A percentile compares a stretch with the other conserved stretches of the same genome.
Evolutionary conservation across 2,888 invertebrate species (phyloP).

Genomic region (Hypselothyrea guttata): DNA sequence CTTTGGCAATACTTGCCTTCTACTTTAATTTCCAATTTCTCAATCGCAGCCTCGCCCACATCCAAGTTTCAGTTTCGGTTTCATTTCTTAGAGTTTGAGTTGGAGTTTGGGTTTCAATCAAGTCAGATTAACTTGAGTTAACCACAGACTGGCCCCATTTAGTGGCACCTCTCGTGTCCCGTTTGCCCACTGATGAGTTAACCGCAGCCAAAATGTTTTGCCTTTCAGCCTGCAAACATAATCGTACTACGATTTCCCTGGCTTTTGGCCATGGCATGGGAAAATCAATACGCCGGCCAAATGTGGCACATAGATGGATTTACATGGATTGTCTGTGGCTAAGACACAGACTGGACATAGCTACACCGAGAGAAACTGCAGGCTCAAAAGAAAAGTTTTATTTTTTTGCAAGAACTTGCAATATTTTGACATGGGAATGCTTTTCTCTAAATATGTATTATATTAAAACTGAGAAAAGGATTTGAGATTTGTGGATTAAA

Average conservation of each 20-base stretch:
- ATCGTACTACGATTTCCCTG: slow-evolving; percentile 42
- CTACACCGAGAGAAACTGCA: too few relatives aligned
- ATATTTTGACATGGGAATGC: too few relatives aligned
- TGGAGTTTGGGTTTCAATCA: slow-evolving; percentile 37
- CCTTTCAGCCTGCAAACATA: slow-evolving; percentile 19
- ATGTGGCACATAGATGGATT: slow-evolving; percentile 66
- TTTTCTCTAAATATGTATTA: too few relatives aligned
- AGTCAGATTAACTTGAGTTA: slow-evolving; percentile 35
- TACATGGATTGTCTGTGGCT: slow-evolving; percentile 34
- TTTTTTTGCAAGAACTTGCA: too few relatives aligned
- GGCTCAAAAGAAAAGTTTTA: too few relatives aligned
- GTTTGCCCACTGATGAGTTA: slow-evolving; percentile 27
- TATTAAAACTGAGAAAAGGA: too few relatives aligned
- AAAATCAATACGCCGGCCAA: slow-evolving; percentile 63
- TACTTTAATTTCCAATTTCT: too few relatives aligned
- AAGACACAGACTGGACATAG: too few relatives aligned
- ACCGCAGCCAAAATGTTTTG: slow-evolving; percentile 23
- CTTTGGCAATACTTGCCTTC: too few relatives aligned
- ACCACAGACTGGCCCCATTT: slow-evolving; percentile 41
- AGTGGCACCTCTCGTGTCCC: slow-evolving; percentile 26
- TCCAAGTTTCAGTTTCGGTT: slow-evolving; percentile 13
- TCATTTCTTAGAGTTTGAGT: too few relatives aligned
- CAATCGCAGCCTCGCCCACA: too few relatives aligned
- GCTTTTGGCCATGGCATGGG: slow-evolving; percentile 68
- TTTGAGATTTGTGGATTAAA: too few relatives aligned